phyloP scores from a whole-genome alignment of 2,888 invertebrate species.

The Boloria euphrosyne region DNA sequence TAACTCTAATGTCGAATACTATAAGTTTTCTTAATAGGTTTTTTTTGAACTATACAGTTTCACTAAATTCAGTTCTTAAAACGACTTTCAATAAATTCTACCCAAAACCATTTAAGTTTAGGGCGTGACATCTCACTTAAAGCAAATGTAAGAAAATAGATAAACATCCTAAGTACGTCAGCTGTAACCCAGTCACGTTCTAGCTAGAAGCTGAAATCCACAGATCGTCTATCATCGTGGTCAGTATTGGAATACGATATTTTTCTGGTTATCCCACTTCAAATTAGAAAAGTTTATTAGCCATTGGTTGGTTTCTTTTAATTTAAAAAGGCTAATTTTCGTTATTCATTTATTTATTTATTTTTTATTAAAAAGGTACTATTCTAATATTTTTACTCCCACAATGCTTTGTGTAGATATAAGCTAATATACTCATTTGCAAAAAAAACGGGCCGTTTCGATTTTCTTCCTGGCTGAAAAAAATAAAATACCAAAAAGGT shows the following conservation, averaged over 20 bases:
- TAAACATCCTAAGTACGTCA: constrained; percentile 19
- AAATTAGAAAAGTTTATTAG: constrained; percentile 7
- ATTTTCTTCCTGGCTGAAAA: too few relatives aligned
- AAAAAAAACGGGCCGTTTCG: too few relatives aligned
- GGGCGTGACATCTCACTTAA: constrained; percentile 17
- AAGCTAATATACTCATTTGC: too few relatives aligned
- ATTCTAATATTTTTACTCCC: too few relatives aligned
- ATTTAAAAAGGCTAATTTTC: not conserved
- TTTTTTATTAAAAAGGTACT: too few relatives aligned
- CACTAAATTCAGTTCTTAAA: not conserved
- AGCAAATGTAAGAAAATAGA: constrained; percentile 24
- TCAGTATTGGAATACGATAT: constrained; percentile 16
- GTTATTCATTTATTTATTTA: too few relatives aligned
- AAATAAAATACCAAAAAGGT: too few relatives aligned
- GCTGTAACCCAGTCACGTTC: constrained; percentile 28
- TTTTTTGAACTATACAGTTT: not conserved
- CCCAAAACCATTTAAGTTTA: constrained; percentile 8
- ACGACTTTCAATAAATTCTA: constrained; percentile 5
- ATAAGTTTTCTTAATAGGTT: too few relatives aligned
- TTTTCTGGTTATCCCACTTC: constrained; percentile 8
- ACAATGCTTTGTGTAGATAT: too few relatives aligned
- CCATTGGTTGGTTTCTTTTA: not conserved
- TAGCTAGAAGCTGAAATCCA: constrained; percentile 27
- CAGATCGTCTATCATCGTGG: constrained; percentile 28
- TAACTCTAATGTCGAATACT: too few relatives aligned